Evolutionary conservation across 2,888 invertebrate genomes (phyloP), one percentile per base, ranked within the genome.

Genomic region (Acleris emargana): DNA sequence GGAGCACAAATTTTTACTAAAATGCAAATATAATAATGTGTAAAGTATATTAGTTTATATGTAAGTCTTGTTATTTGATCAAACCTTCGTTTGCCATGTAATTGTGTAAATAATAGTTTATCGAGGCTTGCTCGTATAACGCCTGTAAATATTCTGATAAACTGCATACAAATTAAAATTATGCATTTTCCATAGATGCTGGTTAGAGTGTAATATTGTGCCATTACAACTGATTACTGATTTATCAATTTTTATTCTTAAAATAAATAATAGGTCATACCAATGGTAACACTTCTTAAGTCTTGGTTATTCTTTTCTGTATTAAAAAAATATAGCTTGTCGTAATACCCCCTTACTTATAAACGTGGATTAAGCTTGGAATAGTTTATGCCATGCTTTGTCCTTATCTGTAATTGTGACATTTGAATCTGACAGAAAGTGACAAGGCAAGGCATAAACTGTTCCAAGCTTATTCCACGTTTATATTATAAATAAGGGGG

Each of bases 31-130:
- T 71, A 72, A 64, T 71, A 68, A 54, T 71, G 64, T 71, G 63
- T 68, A 74, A 70, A 54, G 69, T 69, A 72, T 69, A 67, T 73
- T 72, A 76, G 72, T 75, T 75, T 77, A 70, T 70, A 64, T 73
- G 69, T 73, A 71, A 71, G 64, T 55, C 59, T 55, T 60, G 64
- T 64, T 69, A 74, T 79, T 82, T 81, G 80, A 88, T 86, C 87
- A 87, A 88, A 87, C 86, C 77, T 76, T 81, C 81, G 84, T 88
- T 84, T 90, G 90, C 90, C 90, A 90, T 90, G 82, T 86, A 84
- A 60, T 84, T 75, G 71, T 88, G 86, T 88, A 87, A 69, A 68
- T 74, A 73, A 74, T 76, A 82, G 82, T 83, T 78, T 25, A 68
- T 70, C 70, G 64, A 72, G 71, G 69, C 73, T 72, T 61, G 58